Evolutionary conservation across 2,113 vertebrate species (phyloP).

Genomic region (Forbesichthys papilliferus): DNA sequence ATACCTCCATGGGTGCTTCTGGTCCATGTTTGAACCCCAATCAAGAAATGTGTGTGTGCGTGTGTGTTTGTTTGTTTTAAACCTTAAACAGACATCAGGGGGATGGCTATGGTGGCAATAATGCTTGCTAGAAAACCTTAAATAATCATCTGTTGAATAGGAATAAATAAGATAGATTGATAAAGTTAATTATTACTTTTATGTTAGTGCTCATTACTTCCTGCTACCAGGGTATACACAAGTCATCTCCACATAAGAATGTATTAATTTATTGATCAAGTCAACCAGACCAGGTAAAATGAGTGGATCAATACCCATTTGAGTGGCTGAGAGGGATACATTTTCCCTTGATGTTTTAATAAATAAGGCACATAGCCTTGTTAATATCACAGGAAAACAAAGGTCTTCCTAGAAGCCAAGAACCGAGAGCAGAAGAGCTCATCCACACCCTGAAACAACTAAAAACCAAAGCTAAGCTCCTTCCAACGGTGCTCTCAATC

Average conservation of each 20-base stretch:
- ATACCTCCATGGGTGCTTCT: not conserved
- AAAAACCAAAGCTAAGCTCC: too few relatives aligned
- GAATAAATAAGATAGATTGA: slow-evolving; percentile 27
- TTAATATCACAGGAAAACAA: too few relatives aligned
- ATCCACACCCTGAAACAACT: too few relatives aligned
- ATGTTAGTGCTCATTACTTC: not conserved
- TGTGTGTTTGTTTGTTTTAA: slow-evolving; percentile 31
- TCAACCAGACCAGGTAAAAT: slow-evolving; percentile 59
- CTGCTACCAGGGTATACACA: slow-evolving; percentile 17
- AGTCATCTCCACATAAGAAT: slow-evolving; percentile 53
- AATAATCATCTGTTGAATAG: slow-evolving; percentile 16
- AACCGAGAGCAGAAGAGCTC: too few relatives aligned
- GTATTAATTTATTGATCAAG: slow-evolving; percentile 62
- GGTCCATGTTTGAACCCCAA: slow-evolving; percentile 39
- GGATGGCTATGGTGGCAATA: slow-evolving; percentile 13
- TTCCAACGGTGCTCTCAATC: too few relatives aligned
- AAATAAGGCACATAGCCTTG: not conserved
- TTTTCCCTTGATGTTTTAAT: slow-evolving; percentile 34
- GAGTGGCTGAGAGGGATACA: slow-evolving; percentile 40
- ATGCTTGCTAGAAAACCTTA: slow-evolving; percentile 20
- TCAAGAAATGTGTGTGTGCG: slow-evolving; percentile 34
- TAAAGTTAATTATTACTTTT: slow-evolving; percentile 31
- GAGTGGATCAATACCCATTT: slow-evolving; percentile 61
- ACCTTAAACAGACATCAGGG: slow-evolving; percentile 36
- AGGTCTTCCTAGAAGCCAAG: too few relatives aligned